Conservation (phyloP, 2,888 invertebrate genomes). For the Pollenia angustigena region DNA sequence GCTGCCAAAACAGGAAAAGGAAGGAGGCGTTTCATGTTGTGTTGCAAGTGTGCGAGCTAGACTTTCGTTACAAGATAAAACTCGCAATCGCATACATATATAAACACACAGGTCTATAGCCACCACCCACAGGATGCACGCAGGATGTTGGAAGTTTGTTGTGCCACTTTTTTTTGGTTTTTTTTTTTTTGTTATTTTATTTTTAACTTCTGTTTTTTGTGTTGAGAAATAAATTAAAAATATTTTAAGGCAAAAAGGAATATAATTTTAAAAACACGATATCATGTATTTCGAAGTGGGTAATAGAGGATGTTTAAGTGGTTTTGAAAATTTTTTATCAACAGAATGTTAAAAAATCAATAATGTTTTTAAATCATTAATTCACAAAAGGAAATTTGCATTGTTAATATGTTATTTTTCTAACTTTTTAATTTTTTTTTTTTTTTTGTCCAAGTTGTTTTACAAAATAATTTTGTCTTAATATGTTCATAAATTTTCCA, state of each 20-base stretch:
- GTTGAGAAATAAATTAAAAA: slow-evolving; percentile 83
- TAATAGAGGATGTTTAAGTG: neutral
- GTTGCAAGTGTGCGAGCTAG: slow-evolving; percentile 60
- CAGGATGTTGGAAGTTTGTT: slow-evolving; percentile 76
- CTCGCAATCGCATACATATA: slow-evolving; percentile 45
- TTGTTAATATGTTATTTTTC: too few species aligned
- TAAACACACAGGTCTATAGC: slow-evolving; percentile 34
- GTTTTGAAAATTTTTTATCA: neutral
- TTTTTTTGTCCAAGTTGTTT: too few species aligned
- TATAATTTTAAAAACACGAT: slow-evolving; percentile 19
- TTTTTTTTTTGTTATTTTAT: slow-evolving; percentile 21
- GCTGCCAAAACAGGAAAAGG: slow-evolving; percentile 63
- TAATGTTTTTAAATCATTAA: neutral
- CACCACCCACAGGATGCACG: slow-evolving; percentile 80
- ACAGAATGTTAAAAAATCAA: neutral
- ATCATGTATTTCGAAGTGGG: neutral
- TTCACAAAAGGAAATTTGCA: too few species aligned
- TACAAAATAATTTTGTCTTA: too few species aligned
- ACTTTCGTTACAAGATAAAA: slow-evolving; percentile 65
- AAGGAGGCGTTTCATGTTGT: slow-evolving; percentile 70
- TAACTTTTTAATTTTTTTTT: too few species aligned
- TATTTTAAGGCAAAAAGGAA: slow-evolving; percentile 67
- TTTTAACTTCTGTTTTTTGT: slow-evolving; percentile 64
- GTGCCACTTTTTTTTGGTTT: slow-evolving; percentile 51
- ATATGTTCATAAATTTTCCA: too few species aligned